Conservation (phyloP, 2,797 vertebrate species). For the Furcifer pardalis region DNA sequence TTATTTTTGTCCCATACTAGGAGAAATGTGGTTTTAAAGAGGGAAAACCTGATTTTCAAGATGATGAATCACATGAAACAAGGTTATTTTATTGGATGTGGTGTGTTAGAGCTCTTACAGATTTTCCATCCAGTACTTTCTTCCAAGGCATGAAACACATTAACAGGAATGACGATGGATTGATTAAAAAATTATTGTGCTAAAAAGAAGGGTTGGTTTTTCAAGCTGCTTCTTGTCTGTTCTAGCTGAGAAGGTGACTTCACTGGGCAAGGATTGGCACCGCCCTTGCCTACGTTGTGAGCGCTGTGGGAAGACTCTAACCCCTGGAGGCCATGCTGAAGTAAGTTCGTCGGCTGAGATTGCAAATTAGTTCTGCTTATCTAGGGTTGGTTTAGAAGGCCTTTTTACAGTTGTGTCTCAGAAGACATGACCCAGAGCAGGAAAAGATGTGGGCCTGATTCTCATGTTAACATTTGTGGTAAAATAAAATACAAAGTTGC, state of each 20-base stretch:
- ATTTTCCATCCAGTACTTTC: background rate
- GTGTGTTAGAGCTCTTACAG: background rate
- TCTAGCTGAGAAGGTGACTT: conserved; percentile 97
- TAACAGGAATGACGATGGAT: background rate
- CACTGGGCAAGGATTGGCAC: conserved; percentile 98
- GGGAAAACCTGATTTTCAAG: background rate
- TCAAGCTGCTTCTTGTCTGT: background rate
- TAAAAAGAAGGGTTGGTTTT: background rate
- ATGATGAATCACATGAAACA: background rate
- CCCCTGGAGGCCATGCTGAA: conserved; percentile 93
- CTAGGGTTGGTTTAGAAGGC: background rate
- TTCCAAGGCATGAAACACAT: background rate
- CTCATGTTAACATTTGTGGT: background rate
- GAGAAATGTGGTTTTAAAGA: background rate
- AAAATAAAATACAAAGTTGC: background rate
- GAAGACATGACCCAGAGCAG: background rate
- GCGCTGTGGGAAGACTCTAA: conserved; percentile 93
- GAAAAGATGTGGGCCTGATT: background rate
- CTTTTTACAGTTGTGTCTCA: background rate
- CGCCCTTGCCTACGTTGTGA: conserved; percentile 97
- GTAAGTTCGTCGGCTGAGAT: conserved; percentile 74
- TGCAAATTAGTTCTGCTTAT: background rate
- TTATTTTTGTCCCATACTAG: too few relatives aligned
- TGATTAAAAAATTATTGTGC: too few relatives aligned
- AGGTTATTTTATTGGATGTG: background rate